phyloP scores from a whole-genome alignment of 2,888 invertebrate species.

The Sesia bembeciformis region DNA sequence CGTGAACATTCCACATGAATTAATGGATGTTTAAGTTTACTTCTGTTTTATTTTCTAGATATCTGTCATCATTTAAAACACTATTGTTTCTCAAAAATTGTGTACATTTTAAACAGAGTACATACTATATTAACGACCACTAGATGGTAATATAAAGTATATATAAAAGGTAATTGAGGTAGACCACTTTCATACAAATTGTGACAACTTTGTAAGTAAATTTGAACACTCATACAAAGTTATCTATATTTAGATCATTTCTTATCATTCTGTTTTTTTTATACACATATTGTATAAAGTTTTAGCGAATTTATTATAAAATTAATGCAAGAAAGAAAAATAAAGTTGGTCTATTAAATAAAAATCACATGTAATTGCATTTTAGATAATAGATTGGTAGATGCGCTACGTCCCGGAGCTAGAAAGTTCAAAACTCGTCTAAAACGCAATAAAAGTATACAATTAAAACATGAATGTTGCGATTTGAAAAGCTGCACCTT shows the following conservation, averaged over 20 bases:
- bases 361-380: slow-evolving; percentile 37
- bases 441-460: slow-evolving; percentile 25
- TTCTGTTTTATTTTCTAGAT: slow-evolving; percentile 3
- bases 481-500: slow-evolving; percentile 75
- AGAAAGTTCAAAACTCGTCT: slow-evolving; percentile 37
- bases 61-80: too few relatives aligned
- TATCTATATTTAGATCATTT: too few relatives aligned
- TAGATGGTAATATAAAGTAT: too few relatives aligned
- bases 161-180: too few relatives aligned
- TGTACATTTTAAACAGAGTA: too few relatives aligned
- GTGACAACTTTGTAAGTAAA: too few relatives aligned
- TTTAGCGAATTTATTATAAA: slow-evolving; percentile 35
- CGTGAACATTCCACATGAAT: slow-evolving; percentile 37
- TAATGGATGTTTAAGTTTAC: slow-evolving; percentile 35
- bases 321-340: slow-evolving; percentile 23
- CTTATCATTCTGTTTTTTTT: too few relatives aligned
- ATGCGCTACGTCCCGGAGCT: slow-evolving; percentile 69
- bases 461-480: slow-evolving; percentile 50
- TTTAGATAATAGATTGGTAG: slow-evolving; percentile 69
- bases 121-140: too few relatives aligned
- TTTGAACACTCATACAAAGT: too few relatives aligned
- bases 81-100: too few relatives aligned
- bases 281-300: slow-evolving; percentile 22
- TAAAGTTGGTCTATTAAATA: slow-evolving; percentile 14
- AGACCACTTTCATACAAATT: too few relatives aligned